Evolutionary conservation across 2,888 invertebrate species (phyloP).

Genomic region (Agriopis aurantiaria): DNA sequence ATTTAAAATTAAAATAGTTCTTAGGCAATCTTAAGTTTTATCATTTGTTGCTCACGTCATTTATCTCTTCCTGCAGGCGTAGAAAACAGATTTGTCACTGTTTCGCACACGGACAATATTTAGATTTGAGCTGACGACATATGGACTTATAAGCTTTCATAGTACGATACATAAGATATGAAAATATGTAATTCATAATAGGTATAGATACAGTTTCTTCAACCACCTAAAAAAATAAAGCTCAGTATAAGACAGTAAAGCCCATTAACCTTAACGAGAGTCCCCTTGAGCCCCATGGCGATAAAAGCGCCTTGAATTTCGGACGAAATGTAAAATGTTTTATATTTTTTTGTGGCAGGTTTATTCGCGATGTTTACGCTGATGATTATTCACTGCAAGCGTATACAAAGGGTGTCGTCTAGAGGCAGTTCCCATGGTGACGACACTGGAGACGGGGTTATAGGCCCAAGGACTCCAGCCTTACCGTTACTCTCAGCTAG

Average conservation of each 20-base stretch:
- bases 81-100: no score
- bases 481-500: slow-evolving; percentile 88
- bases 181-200: no score
- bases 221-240: neutral
- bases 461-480: slow-evolving; percentile 85
- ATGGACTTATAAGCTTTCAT: no score
- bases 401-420: slow-evolving; percentile 89
- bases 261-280: slow-evolving; percentile 15
- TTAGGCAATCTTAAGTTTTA: no score
- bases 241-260: neutral
- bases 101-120: no score
- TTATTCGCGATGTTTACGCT: slow-evolving; percentile 96
- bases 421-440: slow-evolving; percentile 84
- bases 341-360: slow-evolving; percentile 85
- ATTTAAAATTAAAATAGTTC: no score
- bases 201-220: no score
- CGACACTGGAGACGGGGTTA: slow-evolving; percentile 91
- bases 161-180: no score
- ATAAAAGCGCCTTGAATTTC: slow-evolving; percentile 10
- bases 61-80: no score
- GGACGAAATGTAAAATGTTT: slow-evolving; percentile 12
- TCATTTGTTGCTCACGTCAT: no score
- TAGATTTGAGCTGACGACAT: no score
- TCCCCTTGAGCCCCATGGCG: slow-evolving; percentile 1
- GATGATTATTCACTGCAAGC: slow-evolving; percentile 96